Evolutionary conservation across 1,140 invertebrate species (phyloP).

Genomic region (Magallana ariakensis): DNA sequence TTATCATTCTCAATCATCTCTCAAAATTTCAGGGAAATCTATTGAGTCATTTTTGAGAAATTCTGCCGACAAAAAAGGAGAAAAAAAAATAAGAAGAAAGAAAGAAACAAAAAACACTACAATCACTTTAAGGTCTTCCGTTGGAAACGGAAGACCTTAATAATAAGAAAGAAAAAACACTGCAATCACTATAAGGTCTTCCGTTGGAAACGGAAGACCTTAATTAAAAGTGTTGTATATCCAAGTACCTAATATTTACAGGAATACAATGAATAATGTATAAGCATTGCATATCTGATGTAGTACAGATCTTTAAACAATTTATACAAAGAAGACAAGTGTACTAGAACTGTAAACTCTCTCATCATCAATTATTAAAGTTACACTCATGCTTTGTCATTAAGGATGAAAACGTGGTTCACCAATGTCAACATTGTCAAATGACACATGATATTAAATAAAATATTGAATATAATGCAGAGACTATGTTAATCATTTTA

Average conservation of each 20-base stretch:
- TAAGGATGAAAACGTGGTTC: neutral
- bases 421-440: slow-evolving; percentile 5
- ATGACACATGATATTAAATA: slow-evolving; percentile 1
- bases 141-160: too few relatives aligned
- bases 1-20: too few relatives aligned
- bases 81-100: too few relatives aligned
- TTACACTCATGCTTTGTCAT: neutral
- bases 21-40: too few relatives aligned
- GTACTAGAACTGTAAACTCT: slow-evolving; percentile 5
- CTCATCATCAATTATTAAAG: neutral
- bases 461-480: neutral
- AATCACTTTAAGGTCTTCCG: too few relatives aligned
- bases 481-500: slow-evolving; percentile 15
- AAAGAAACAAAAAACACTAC: too few relatives aligned
- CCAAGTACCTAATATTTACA: neutral
- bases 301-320: slow-evolving; percentile 1
- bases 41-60: too few relatives aligned
- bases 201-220: too few relatives aligned
- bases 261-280: neutral
- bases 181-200: too few relatives aligned
- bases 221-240: neutral
- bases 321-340: neutral
- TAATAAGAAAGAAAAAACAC: too few relatives aligned
- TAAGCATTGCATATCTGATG: neutral
- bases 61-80: too few relatives aligned